Evolutionary conservation across 2,888 invertebrate species (phyloP).

Genomic region (Apocheima hispidaria): DNA sequence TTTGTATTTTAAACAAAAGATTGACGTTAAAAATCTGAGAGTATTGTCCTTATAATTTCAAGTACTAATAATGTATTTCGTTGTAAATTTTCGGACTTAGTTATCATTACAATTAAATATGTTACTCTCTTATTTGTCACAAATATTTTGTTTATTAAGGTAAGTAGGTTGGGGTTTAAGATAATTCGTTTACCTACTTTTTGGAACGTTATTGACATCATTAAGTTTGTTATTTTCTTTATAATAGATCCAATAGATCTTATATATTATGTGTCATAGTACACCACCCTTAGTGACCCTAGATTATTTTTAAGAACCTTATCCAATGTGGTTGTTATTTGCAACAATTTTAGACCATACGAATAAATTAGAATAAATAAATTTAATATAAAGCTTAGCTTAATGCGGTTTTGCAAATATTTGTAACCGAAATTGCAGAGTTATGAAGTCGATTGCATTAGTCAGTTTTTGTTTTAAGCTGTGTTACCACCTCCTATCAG

Average conservation of each 20-base stretch:
- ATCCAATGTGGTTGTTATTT: background rate
- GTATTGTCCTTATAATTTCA: background rate
- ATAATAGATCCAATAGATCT: background rate
- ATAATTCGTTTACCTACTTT: background rate
- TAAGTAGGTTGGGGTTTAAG: background rate
- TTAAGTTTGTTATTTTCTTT: background rate
- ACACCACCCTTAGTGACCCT: background rate
- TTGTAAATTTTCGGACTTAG: too few species aligned
- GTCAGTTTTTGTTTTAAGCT: too few species aligned
- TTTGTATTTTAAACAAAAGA: background rate
- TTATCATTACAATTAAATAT: too few species aligned
- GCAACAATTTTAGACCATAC: background rate
- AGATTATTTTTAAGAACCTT: background rate
- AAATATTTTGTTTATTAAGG: background rate
- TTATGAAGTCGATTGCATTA: too few species aligned
- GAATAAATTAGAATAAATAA: too few species aligned
- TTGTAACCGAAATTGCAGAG: too few species aligned
- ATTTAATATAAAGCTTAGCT: too few species aligned
- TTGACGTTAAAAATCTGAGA: background rate
- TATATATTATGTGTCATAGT: background rate
- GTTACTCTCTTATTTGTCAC: background rate
- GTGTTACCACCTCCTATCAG: too few species aligned
- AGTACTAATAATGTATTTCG: too few species aligned
- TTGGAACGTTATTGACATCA: background rate
- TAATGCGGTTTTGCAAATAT: too few species aligned